Evolutionary conservation across 2,113 vertebrate genomes (phyloP).

Genomic region (Limanda limanda): DNA sequence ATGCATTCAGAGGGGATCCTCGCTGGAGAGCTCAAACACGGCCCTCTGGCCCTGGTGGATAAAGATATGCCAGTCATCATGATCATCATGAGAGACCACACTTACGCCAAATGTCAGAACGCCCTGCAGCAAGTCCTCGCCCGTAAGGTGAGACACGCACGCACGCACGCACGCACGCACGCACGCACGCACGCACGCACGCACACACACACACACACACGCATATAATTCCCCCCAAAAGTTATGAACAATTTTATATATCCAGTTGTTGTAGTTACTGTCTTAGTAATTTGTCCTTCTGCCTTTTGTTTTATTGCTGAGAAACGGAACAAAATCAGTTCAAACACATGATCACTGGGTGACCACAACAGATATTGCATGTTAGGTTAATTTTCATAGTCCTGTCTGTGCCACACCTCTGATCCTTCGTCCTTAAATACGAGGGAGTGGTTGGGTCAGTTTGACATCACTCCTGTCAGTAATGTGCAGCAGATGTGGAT

Average conservation of each 20-base stretch:
- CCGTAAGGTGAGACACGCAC: slow-evolving; percentile 84
- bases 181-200: no score
- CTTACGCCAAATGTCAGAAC: slow-evolving; percentile 96
- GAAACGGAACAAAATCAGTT: background rate
- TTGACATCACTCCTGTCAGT: slow-evolving; percentile 48
- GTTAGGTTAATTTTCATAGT: slow-evolving; percentile 33
- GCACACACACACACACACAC: no score
- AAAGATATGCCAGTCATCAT: slow-evolving; percentile 99
- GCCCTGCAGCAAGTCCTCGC: slow-evolving; percentile 97
- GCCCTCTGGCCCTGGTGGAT: slow-evolving; percentile 94
- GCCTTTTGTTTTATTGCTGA: background rate
- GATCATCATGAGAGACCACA: slow-evolving; percentile 99
- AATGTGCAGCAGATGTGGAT: slow-evolving; percentile 63
- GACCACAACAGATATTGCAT: slow-evolving; percentile 3
- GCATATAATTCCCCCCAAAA: no score
- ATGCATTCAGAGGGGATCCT: slow-evolving; percentile 99
- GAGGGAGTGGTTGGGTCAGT: slow-evolving; percentile 32
- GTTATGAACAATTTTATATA: background rate
- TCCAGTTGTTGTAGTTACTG: background rate
- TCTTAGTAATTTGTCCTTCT: background rate
- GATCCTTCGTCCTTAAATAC: slow-evolving; percentile 37
- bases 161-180: no score
- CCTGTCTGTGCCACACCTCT: slow-evolving; percentile 32
- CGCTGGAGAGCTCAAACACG: slow-evolving; percentile 96
- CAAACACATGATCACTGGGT: background rate